Evolutionary conservation across 2,113 vertebrate species (phyloP).

Genomic region (Mormoops blainvillei): DNA sequence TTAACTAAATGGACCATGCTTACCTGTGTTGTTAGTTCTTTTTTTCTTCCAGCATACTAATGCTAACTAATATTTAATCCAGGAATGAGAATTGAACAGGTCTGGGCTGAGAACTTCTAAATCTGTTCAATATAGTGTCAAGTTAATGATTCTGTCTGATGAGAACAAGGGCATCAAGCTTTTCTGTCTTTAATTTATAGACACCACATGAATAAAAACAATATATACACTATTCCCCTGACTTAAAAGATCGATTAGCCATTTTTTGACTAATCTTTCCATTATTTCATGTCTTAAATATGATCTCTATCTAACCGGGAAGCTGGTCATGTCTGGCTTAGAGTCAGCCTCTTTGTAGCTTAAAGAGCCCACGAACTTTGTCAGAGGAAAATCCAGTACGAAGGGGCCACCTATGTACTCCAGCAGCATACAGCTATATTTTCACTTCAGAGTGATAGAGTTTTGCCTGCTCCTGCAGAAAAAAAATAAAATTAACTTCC

Average conservation of each 20-base stretch:
- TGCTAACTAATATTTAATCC: neutral
- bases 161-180: neutral
- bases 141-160: neutral
- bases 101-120: neutral
- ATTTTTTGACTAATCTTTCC: neutral
- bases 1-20: neutral
- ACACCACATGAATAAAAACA: neutral
- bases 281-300: constrained; percentile 18
- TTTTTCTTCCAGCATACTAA: neutral
- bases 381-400: neutral
- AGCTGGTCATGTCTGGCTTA: neutral
- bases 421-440: neutral
- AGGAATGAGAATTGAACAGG: neutral
- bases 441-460: neutral
- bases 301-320: neutral
- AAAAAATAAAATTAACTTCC: neutral
- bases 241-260: neutral
- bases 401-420: neutral
- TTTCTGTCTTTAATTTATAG: constrained; percentile 15
- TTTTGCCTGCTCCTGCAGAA: neutral
- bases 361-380: neutral
- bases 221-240: neutral
- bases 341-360: neutral
- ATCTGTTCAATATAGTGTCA: neutral
- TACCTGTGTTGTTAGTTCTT: neutral